A percentile compares a stretch with the other conserved stretches of the same genome.
Conservation (phyloP, 2,797 vertebrate genomes). For the Hylomyscus alleni region DNA sequence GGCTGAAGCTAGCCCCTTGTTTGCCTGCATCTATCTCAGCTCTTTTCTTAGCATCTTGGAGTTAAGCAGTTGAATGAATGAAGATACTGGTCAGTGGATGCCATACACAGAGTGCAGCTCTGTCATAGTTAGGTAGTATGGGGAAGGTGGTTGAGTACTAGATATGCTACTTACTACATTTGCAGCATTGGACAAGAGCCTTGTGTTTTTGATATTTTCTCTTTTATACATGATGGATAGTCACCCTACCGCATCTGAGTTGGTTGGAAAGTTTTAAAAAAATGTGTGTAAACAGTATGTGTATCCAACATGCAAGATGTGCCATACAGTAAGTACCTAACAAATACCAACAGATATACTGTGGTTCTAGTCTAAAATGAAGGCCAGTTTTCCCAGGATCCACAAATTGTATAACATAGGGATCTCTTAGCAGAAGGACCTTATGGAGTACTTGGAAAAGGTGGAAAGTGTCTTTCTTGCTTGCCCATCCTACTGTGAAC, state of each 20-base stretch:
- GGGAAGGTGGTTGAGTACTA: too few species aligned
- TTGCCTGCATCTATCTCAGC: neutral
- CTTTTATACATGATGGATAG: neutral
- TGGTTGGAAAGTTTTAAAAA: neutral
- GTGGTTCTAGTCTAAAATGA: neutral
- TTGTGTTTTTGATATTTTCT: neutral
- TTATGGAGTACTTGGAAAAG: neutral
- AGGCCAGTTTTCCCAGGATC: neutral
- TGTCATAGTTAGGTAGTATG: neutral
- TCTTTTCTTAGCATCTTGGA: neutral
- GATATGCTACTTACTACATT: neutral
- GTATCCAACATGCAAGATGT: neutral
- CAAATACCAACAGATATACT: neutral
- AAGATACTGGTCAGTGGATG: neutral
- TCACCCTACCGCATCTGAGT: neutral
- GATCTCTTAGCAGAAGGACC: neutral
- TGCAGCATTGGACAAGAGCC: neutral
- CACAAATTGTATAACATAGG: neutral
- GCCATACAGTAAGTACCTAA: neutral
- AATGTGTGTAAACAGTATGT: neutral
- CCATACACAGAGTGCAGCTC: accelerated
- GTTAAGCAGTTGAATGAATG: neutral
- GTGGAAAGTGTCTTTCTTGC: neutral
- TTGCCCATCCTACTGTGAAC: neutral
- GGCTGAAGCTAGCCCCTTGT: neutral